These are phyloP conservation scores for Uropsilus gracilis DNA, from an alignment of 2,113 vertebrate genomes.

Conservation along the genomic window DNA sequence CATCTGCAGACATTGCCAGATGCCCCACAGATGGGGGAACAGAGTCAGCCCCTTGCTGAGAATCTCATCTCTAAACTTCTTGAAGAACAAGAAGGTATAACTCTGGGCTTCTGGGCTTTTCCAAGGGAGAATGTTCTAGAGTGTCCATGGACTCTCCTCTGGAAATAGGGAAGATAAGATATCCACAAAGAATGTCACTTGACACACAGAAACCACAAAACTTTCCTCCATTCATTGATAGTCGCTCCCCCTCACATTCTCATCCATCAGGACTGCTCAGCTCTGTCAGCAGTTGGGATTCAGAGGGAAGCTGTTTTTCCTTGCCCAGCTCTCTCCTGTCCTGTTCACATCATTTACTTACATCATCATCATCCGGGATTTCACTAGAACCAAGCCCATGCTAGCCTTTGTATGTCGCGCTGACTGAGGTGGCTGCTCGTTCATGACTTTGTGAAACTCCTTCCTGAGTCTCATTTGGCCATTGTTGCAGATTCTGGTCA, in stretches of 20 bases:
- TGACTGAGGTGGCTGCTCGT: background rate
- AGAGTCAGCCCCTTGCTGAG: background rate
- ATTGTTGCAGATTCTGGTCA: background rate
- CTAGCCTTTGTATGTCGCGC: background rate
- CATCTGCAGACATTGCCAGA: conserved; percentile 3
- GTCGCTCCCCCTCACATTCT: background rate
- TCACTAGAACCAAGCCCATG: background rate
- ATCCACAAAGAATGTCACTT: background rate
- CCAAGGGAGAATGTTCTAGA: background rate
- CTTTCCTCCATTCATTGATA: background rate
- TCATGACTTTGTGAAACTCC: background rate
- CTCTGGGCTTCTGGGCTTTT: background rate
- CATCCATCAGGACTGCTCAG: background rate
- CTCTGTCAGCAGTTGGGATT: background rate
- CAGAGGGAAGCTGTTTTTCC: background rate
- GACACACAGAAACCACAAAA: background rate
- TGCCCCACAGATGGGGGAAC: background rate
- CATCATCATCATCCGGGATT: background rate
- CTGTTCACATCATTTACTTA: background rate
- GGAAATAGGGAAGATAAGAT: conserved; percentile 10
- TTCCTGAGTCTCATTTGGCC: conserved; percentile 2
- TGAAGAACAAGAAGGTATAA: background rate
- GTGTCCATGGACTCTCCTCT: background rate
- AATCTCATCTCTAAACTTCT: background rate
- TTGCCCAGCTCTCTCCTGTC: background rate